Percentiles rank a stretch among this genome's conserved stretches.
Conservation (phyloP, 2,113 vertebrate species). For the Clupea harengus region DNA sequence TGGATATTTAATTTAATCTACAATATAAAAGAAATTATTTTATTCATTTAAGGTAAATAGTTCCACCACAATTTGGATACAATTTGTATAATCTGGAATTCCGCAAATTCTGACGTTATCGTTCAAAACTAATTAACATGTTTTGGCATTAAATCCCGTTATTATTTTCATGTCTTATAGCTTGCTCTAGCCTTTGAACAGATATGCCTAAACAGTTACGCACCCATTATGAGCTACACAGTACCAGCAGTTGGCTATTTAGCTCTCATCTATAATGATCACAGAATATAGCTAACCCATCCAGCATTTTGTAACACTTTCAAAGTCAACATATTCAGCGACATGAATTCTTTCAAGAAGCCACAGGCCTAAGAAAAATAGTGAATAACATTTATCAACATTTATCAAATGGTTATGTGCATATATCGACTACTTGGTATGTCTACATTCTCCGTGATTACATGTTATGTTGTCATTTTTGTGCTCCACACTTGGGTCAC, state of each 20-base stretch:
- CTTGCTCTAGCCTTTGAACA: slow-evolving; percentile 1
- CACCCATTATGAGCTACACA: neutral
- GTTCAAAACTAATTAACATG: slow-evolving; percentile 63
- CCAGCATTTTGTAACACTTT: neutral
- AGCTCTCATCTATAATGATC: neutral
- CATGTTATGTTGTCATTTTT: neutral
- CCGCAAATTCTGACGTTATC: slow-evolving; percentile 65
- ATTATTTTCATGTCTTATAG: slow-evolving; percentile 32
- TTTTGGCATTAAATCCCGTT: neutral
- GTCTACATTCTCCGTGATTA: too few species aligned
- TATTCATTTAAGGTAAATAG: slow-evolving; percentile 68
- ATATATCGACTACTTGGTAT: too few species aligned
- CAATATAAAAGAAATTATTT: slow-evolving; percentile 63
- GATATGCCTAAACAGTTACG: slow-evolving; percentile 4
- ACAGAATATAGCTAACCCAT: neutral
- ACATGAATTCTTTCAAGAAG: neutral
- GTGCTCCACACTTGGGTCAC: neutral
- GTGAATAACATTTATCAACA: neutral
- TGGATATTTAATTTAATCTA: slow-evolving; percentile 75
- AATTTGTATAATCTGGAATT: slow-evolving; percentile 71
- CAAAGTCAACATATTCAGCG: neutral
- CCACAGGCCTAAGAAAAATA: neutral
- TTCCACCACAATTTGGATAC: slow-evolving; percentile 61
- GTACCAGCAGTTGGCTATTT: neutral
- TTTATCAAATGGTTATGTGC: too few species aligned